These are phyloP conservation scores for Brachionus paranguensis DNA, from an alignment of 1,140 invertebrate species.

Conservation along the genomic window DNA sequence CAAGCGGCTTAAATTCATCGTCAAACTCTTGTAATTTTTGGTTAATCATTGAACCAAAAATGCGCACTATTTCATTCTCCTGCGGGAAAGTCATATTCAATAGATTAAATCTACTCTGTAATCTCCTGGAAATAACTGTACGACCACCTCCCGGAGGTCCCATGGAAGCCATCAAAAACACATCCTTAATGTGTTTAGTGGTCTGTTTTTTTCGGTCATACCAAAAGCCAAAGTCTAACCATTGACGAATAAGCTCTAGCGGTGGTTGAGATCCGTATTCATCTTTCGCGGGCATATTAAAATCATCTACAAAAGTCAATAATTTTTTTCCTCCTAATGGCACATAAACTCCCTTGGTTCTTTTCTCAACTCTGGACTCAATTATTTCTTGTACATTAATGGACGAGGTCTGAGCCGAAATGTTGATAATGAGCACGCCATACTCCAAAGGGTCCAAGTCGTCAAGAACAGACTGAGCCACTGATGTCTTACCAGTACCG, in stretches of 20 bases:
- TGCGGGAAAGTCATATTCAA: slow-evolving; percentile 75
- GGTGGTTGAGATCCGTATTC: slow-evolving; percentile 76
- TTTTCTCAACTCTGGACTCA: slow-evolving; percentile 71
- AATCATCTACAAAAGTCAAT: slow-evolving; percentile 77
- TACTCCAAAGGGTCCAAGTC: slow-evolving; percentile 63
- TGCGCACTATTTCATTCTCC: slow-evolving; percentile 68
- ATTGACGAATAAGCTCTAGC: slow-evolving; percentile 73
- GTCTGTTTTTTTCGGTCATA: slow-evolving; percentile 69
- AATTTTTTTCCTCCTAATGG: slow-evolving; percentile 70
- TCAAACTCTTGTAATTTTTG: slow-evolving; percentile 72
- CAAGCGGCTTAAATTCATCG: slow-evolving; percentile 66
- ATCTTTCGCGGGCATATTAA: slow-evolving; percentile 82
- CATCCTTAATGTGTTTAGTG: slow-evolving; percentile 67
- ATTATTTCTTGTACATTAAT: slow-evolving; percentile 67
- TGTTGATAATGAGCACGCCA: slow-evolving; percentile 68
- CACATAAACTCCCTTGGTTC: slow-evolving; percentile 72
- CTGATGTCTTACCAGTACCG: slow-evolving; percentile 72
- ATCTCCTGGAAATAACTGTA: slow-evolving; percentile 66
- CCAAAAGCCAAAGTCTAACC: slow-evolving; percentile 81
- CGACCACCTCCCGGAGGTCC: slow-evolving; percentile 73
- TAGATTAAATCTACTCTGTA: slow-evolving; percentile 71
- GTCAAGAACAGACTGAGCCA: slow-evolving; percentile 64
- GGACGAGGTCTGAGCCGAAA: slow-evolving; percentile 75
- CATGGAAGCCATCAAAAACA: slow-evolving; percentile 70
- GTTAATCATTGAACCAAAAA: slow-evolving; percentile 73